Conservation (phyloP, 2,888 invertebrate genomes). For the Orchesella flavescens region DNA sequence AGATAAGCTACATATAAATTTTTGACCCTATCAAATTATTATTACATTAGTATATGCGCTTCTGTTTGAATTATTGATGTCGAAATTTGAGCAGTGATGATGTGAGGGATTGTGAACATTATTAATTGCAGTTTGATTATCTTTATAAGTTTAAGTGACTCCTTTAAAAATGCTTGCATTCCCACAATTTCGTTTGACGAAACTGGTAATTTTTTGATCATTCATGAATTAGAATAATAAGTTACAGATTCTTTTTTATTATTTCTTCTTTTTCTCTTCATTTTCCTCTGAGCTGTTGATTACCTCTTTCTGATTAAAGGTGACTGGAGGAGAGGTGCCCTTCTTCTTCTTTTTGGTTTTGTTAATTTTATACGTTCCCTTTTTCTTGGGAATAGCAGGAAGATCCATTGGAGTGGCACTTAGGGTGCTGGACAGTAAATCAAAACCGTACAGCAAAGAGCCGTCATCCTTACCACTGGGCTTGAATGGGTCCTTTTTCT, state of each 20-base stretch:
- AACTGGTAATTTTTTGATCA: background rate
- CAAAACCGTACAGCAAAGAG: conserved; percentile 39
- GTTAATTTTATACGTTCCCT: conserved; percentile 56
- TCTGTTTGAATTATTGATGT: background rate
- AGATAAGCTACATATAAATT: background rate
- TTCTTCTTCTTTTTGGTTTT: conserved; percentile 50
- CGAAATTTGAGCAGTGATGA: conserved; percentile 1
- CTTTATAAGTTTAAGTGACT: conserved; percentile 29
- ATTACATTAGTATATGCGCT: too few species aligned
- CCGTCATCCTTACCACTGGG: conserved; percentile 49
- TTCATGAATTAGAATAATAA: background rate
- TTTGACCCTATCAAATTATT: background rate
- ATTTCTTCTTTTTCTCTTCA: conserved; percentile 53
- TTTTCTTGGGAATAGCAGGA: background rate
- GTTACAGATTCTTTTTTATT: background rate
- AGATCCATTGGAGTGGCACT: conserved; percentile 37
- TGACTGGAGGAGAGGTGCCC: conserved; percentile 7
- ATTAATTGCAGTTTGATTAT: too few species aligned
- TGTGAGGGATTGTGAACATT: background rate
- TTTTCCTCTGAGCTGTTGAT: conserved; percentile 59
- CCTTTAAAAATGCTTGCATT: conserved; percentile 54
- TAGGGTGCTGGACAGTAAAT: conserved; percentile 30
- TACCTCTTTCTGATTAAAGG: conserved; percentile 37
- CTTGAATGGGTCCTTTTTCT: conserved; percentile 32
- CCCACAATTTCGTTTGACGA: background rate